Conservation (phyloP, 2,113 vertebrate genomes). For the Cyprinodon brontotheroides region DNA sequence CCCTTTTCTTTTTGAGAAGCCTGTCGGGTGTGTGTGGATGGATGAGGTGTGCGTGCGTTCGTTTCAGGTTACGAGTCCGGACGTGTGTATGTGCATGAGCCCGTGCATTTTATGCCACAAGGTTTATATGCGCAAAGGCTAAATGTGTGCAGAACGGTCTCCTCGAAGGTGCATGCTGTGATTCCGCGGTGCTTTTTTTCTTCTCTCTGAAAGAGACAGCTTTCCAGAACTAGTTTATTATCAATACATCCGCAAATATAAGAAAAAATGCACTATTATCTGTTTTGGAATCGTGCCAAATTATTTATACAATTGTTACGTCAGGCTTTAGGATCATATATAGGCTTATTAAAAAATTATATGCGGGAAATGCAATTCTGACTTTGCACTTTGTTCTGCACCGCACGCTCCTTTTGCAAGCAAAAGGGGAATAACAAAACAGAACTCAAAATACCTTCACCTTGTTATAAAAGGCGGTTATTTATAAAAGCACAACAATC, state of each 20-base stretch:
- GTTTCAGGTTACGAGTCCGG: constrained; percentile 1
- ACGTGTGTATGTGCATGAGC: background rate
- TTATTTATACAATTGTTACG: background rate
- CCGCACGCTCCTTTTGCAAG: background rate
- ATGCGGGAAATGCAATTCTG: constrained; percentile 51
- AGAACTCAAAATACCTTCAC: background rate
- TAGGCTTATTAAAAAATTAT: background rate
- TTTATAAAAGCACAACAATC: background rate
- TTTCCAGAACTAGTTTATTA: background rate
- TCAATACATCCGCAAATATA: background rate
- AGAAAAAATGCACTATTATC: too few species aligned
- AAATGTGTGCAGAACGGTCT: background rate
- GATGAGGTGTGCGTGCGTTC: background rate
- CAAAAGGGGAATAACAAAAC: background rate
- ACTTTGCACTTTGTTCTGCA: constrained; percentile 43
- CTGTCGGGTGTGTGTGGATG: constrained; percentile 1
- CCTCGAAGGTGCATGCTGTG: background rate
- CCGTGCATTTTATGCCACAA: background rate
- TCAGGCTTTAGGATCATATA: background rate
- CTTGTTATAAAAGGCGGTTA: background rate
- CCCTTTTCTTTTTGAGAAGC: background rate
- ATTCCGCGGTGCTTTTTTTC: background rate
- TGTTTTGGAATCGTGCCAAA: background rate
- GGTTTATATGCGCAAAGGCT: background rate
- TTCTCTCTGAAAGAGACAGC: background rate